phyloP scores from a whole-genome alignment of 2,888 invertebrate genomes.

The Formica aserva region DNA sequence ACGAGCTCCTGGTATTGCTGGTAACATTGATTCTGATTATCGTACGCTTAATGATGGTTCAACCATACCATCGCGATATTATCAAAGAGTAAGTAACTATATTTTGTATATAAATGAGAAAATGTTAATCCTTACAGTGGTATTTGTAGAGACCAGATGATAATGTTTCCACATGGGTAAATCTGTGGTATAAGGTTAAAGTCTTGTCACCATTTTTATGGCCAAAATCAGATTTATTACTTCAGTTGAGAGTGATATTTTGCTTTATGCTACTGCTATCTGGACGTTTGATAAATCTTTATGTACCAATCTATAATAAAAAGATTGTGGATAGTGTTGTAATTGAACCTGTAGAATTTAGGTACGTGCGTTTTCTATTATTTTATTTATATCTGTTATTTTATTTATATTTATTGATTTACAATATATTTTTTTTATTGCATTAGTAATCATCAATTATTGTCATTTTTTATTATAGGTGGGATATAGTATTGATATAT shows the following conservation, averaged over 20 bases:
- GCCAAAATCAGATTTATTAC: slow-evolving; percentile 92
- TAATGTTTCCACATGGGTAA: slow-evolving; percentile 92
- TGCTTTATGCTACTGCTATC: slow-evolving; percentile 92
- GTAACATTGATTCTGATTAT: slow-evolving; percentile 73
- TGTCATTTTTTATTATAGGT: slow-evolving; percentile 87
- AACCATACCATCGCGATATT: slow-evolving; percentile 77
- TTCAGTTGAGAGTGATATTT: slow-evolving; percentile 94
- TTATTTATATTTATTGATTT: neutral
- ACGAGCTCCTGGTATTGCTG: slow-evolving; percentile 93
- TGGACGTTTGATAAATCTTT: slow-evolving; percentile 95
- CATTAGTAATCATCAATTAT: slow-evolving; percentile 1
- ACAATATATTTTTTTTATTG: neutral
- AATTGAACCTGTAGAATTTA: slow-evolving; percentile 75
- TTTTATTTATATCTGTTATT: slow-evolving; percentile 5
- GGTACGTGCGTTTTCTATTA: slow-evolving; percentile 67
- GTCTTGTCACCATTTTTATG: slow-evolving; percentile 96
- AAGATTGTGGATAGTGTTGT: slow-evolving; percentile 88
- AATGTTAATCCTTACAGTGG: slow-evolving; percentile 36
- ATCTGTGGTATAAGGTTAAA: slow-evolving; percentile 92
- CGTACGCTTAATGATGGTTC: slow-evolving; percentile 74
- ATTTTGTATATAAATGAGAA: neutral
- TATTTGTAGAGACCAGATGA: slow-evolving; percentile 86
- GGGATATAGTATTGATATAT: slow-evolving; percentile 96
- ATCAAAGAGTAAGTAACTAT: slow-evolving; percentile 80
- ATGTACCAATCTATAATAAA: slow-evolving; percentile 97